Percentiles rank a stretch among this genome's conserved stretches.
Evolutionary conservation across 2,797 vertebrate genomes (phyloP).

Genomic region (Hypotaenidia okinawae): DNA sequence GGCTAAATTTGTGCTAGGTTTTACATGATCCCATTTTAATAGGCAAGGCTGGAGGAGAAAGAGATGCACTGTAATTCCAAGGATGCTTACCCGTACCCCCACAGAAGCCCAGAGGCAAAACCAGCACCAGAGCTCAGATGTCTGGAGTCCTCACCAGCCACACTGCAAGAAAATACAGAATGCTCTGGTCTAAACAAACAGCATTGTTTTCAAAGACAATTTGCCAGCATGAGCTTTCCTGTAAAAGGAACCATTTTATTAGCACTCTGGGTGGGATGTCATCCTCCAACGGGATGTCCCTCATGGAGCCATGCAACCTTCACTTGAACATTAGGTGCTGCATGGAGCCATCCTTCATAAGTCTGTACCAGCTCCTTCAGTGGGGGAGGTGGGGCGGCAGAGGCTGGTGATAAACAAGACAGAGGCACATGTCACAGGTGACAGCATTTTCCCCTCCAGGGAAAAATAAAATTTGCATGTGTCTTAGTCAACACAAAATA

Average conservation of each 20-base stretch:
- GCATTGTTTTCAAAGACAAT: constrained; percentile 59
- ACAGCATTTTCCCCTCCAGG: neutral
- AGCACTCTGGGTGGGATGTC: constrained; percentile 24
- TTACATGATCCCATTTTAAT: neutral
- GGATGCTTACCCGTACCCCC: fast-evolving
- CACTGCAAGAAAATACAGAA: neutral
- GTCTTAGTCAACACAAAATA: neutral
- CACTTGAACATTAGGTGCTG: neutral
- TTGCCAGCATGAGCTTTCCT: constrained; percentile 41
- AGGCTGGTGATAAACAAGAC: neutral
- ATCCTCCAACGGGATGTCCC: neutral
- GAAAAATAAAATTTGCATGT: neutral
- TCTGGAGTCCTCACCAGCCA: neutral
- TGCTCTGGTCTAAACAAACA: constrained; percentile 29
- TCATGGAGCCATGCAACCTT: neutral
- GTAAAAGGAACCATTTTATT: constrained; percentile 52
- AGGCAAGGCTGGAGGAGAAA: neutral
- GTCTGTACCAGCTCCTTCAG: neutral
- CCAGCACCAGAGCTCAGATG: neutral
- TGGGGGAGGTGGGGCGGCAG: fast-evolving
- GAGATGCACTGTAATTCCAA: neutral
- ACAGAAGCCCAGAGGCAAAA: neutral
- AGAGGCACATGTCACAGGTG: neutral
- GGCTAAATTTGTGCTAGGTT: constrained; percentile 13
- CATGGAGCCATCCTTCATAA: neutral